These are phyloP conservation scores for Brachycybe producta DNA, from an alignment of 2,888 invertebrate species.

Conservation along the genomic window DNA sequence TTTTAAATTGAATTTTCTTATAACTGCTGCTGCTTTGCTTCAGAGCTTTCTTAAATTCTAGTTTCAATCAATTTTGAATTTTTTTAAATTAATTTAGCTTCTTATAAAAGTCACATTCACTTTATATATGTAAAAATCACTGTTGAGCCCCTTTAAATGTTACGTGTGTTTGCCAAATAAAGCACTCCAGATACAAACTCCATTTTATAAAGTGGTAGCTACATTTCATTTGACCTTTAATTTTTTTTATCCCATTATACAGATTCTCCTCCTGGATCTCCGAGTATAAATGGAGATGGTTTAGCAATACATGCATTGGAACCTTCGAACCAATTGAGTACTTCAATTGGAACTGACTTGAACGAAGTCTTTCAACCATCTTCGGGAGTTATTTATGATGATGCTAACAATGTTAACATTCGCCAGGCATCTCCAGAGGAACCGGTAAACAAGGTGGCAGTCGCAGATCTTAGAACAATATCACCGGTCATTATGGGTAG, in stretches of 20 bases:
- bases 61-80: not conserved
- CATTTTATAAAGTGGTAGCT: too few species aligned
- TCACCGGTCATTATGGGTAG: not conserved
- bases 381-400: not conserved
- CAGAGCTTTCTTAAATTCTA: too few species aligned
- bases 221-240: too few species aligned
- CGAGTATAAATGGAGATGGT: constrained; percentile 1
- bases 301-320: too few species aligned
- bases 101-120: not conserved
- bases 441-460: constrained; percentile 24
- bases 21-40: too few species aligned
- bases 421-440: constrained; percentile 25
- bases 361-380: constrained; percentile 6
- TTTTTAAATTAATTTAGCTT: not conserved
- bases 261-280: constrained; percentile 14
- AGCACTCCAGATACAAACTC: not conserved
- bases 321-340: too few species aligned
- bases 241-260: not conserved
- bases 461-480: constrained; percentile 23
- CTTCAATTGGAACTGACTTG: constrained; percentile 8
- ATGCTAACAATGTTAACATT: constrained; percentile 22
- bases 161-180: not conserved
- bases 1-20: too few species aligned
- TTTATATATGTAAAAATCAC: not conserved
- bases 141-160: not conserved